phyloP scores from a whole-genome alignment of 2,888 invertebrate genomes.

The Aplocera efformata region DNA sequence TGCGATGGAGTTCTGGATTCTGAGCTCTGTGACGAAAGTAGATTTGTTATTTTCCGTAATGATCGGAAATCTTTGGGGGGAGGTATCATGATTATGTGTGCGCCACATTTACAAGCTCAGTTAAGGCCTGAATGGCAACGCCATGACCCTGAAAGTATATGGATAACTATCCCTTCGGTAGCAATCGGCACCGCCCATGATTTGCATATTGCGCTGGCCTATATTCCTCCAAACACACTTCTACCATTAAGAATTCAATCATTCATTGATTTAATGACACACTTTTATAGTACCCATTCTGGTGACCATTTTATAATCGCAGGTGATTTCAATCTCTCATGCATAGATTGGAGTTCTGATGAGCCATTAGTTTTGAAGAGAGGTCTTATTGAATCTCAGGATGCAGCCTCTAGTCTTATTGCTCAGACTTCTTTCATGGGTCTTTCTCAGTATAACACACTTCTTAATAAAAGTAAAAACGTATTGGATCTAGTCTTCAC shows the following conservation, averaged over 20 bases:
- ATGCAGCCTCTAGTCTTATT: background rate
- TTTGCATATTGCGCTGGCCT: background rate
- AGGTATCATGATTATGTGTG: background rate
- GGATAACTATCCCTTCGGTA: background rate
- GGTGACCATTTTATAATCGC: conserved; percentile 5
- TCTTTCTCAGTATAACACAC: background rate
- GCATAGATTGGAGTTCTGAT: background rate
- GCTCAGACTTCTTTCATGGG: background rate
- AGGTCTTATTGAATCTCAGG: background rate
- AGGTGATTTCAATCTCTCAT: conserved; percentile 3
- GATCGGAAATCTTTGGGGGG: background rate
- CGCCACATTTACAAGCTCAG: background rate
- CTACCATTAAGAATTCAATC: background rate
- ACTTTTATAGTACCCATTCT: background rate
- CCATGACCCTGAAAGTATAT: background rate
- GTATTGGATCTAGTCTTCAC: background rate
- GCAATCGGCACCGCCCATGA: background rate
- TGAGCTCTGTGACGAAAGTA: conserved; percentile 3
- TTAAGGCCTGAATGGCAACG: background rate
- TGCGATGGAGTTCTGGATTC: conserved; percentile 9
- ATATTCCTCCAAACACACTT: background rate
- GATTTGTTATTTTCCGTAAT: background rate
- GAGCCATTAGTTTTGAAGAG: background rate
- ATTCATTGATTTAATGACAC: background rate
- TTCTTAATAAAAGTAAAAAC: background rate